Evolutionary conservation across 2,888 invertebrate species (phyloP).

Genomic region (Pristionchus exspectatus): DNA sequence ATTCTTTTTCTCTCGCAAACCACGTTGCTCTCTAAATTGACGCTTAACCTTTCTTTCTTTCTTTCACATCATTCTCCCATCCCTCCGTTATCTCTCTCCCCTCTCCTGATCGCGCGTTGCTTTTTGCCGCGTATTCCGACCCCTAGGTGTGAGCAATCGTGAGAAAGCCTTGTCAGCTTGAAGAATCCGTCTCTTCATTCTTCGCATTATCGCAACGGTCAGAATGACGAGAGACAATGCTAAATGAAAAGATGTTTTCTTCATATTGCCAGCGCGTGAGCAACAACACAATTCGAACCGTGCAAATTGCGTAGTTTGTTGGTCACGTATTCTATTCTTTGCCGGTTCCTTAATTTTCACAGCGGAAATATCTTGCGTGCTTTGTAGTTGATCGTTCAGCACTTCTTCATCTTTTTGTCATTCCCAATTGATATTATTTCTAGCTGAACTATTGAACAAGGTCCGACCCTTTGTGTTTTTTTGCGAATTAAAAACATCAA

Average conservation of each 20-base stretch:
- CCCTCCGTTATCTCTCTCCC: neutral
- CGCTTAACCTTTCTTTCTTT: neutral
- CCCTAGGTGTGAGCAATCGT: neutral
- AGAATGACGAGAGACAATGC: neutral
- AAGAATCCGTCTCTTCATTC: too few relatives aligned
- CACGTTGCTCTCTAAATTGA: neutral
- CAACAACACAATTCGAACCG: neutral
- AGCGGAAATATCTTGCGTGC: neutral
- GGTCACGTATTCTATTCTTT: neutral
- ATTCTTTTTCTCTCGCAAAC: neutral
- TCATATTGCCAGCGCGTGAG: too few relatives aligned
- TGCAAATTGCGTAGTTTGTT: neutral
- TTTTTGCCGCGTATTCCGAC: neutral
- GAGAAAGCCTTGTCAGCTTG: too few relatives aligned
- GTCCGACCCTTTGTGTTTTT: too few relatives aligned
- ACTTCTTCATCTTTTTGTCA: too few relatives aligned
- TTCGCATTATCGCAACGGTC: too few relatives aligned
- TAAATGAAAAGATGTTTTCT: neutral
- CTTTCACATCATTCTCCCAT: neutral
- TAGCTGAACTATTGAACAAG: too few relatives aligned
- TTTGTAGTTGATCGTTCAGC: too few relatives aligned
- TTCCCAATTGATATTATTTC: too few relatives aligned
- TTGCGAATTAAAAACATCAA: neutral
- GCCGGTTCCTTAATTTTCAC: neutral
- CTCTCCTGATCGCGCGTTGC: conserved; percentile 1